phyloP scores from a whole-genome alignment of 2,888 invertebrate genomes.

The Chydorus sphaericus region DNA sequence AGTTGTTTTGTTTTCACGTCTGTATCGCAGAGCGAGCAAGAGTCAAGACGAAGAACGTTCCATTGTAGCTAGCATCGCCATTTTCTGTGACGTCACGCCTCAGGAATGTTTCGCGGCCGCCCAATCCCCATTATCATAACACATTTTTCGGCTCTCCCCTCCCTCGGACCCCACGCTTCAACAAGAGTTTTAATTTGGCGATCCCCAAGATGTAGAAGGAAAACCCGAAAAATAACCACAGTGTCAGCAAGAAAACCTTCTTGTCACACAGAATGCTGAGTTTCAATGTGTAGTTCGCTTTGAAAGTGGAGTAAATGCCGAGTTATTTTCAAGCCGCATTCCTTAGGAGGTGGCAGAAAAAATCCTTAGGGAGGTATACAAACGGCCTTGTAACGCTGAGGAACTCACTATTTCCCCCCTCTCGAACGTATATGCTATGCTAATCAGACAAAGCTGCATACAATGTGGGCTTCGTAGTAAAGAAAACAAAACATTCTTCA shows the following conservation, averaged over 20 bases:
- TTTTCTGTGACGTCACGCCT: conserved; percentile 11
- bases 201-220: background rate
- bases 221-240: background rate
- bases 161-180: too few relatives aligned
- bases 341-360: too few relatives aligned
- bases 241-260: background rate
- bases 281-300: too few relatives aligned
- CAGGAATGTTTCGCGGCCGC: conserved; percentile 9
- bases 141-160: too few relatives aligned
- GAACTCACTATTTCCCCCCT: background rate
- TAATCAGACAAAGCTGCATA: too few relatives aligned
- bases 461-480: too few relatives aligned
- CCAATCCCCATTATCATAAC: conserved; percentile 14
- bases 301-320: too few relatives aligned
- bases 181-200: conserved; percentile 2
- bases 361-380: conserved; percentile 1
- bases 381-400: conserved; percentile 4
- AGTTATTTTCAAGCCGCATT: background rate
- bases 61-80: conserved; percentile 6
- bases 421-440: too few relatives aligned
- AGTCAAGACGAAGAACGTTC: background rate
- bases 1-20: too few relatives aligned
- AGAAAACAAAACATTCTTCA: too few relatives aligned
- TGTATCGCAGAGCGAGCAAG: background rate
- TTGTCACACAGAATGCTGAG: too few relatives aligned